Percentiles rank a stretch among this genome's conserved stretches.
Conservation (phyloP, 2,113 vertebrate species). For the Sturnus vulgaris region DNA sequence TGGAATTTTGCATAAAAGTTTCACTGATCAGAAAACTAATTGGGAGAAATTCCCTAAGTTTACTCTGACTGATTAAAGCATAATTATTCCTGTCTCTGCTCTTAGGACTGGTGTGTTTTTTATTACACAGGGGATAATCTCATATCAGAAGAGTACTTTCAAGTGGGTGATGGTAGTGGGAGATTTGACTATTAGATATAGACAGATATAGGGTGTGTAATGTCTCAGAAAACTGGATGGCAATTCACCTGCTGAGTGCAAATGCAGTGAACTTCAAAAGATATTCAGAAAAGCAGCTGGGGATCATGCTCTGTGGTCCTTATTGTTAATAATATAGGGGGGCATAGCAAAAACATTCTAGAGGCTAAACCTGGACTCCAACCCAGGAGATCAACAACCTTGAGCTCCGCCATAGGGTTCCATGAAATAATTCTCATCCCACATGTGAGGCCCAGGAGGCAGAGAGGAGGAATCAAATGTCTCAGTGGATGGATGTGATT, state of each 20-base stretch:
- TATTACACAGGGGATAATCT: neutral
- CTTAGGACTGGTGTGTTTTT: neutral
- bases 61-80: neutral
- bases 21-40: neutral
- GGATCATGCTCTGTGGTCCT: neutral
- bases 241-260: neutral
- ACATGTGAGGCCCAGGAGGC: accelerated
- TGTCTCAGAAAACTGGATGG: neutral
- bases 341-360: neutral
- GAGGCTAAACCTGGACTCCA: neutral
- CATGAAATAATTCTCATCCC: neutral
- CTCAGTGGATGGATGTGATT: neutral
- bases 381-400: neutral
- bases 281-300: neutral
- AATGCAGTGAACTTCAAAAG: neutral
- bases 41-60: neutral
- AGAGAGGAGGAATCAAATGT: neutral
- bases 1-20: neutral
- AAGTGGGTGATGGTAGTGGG: neutral
- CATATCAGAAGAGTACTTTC: neutral
- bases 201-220: neutral
- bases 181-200: neutral
- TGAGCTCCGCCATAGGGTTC: neutral
- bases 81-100: neutral
- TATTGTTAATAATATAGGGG: neutral